Conservation (phyloP, 1,140 invertebrate genomes). For the Prorops nasuta region DNA sequence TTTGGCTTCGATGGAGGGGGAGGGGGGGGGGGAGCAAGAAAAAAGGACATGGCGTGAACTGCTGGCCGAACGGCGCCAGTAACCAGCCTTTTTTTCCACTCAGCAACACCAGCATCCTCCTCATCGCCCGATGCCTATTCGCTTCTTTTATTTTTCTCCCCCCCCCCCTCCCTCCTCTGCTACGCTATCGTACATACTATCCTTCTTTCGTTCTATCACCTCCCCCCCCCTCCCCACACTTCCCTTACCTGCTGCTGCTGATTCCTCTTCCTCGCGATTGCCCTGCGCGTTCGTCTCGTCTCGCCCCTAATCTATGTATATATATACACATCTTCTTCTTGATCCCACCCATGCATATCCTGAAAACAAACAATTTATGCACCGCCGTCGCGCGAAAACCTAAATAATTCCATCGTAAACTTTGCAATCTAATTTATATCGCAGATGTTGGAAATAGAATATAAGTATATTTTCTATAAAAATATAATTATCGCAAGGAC, state of each 20-base stretch:
- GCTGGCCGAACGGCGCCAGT: conserved; percentile 22
- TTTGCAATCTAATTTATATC: too few species aligned
- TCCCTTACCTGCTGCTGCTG: conserved; percentile 2
- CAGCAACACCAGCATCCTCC: conserved; percentile 7
- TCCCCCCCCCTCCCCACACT: conserved; percentile 1
- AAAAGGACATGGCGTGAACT: conserved; percentile 12
- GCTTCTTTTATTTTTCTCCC: conserved; percentile 11
- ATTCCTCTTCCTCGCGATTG: conserved; percentile 1
- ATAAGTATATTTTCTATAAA: too few species aligned
- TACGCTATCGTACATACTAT: conserved; percentile 13
- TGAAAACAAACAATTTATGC: too few species aligned
- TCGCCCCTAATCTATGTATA: too few species aligned
- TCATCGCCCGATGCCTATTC: too few species aligned
- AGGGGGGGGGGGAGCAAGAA: background rate
- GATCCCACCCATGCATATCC: too few species aligned
- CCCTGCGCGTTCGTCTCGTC: background rate
- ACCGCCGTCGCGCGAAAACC: too few species aligned
- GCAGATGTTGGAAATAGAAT: too few species aligned
- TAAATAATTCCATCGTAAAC: too few species aligned
- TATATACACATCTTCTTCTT: too few species aligned
- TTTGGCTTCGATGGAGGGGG: background rate
- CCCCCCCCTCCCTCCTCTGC: conserved; percentile 1
- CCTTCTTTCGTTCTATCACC: background rate
- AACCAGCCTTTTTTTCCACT: conserved; percentile 22
- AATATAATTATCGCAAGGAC: too few species aligned